These are phyloP conservation scores for Australoheros facetus DNA, from an alignment of 2,797 vertebrate genomes.

Conservation along the genomic window DNA sequence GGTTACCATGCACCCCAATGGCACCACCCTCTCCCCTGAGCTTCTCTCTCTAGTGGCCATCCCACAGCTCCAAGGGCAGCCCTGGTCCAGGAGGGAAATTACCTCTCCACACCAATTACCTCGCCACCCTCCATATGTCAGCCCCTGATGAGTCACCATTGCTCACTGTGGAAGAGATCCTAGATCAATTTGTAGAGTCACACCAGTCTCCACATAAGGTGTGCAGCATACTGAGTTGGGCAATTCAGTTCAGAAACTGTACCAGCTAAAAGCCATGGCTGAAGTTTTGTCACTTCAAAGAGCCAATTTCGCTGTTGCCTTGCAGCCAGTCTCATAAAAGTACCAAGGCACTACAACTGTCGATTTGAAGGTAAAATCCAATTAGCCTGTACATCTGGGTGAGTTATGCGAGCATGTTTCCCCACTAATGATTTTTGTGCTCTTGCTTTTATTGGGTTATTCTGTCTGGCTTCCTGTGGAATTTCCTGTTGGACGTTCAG, in stretches of 20 bases:
- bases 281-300: slow-evolving; percentile 64
- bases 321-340: slow-evolving; percentile 86
- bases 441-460: slow-evolving; percentile 95
- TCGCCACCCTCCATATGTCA: slow-evolving; percentile 61
- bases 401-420: slow-evolving; percentile 92
- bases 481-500: slow-evolving; percentile 95
- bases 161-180: slow-evolving; percentile 46
- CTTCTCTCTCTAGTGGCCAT: slow-evolving; percentile 52
- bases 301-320: slow-evolving; percentile 69
- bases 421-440: slow-evolving; percentile 91
- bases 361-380: slow-evolving; percentile 94
- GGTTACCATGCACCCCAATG: slow-evolving; percentile 42
- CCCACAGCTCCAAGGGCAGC: slow-evolving; percentile 49
- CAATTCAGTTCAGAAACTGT: slow-evolving; percentile 24
- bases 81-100: slow-evolving; percentile 65
- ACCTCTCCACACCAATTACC: slow-evolving; percentile 71
- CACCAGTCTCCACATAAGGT: slow-evolving; percentile 7
- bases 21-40: slow-evolving; percentile 20
- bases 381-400: slow-evolving; percentile 95
- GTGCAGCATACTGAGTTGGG: slow-evolving; percentile 8
- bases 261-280: slow-evolving; percentile 76
- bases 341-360: slow-evolving; percentile 83
- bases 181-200: slow-evolving; percentile 43
- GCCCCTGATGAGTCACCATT: slow-evolving; percentile 56
- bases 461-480: slow-evolving; percentile 91